phyloP scores from a whole-genome alignment of 2,797 vertebrate genomes.

The Pipistrellus pygmaeus region DNA sequence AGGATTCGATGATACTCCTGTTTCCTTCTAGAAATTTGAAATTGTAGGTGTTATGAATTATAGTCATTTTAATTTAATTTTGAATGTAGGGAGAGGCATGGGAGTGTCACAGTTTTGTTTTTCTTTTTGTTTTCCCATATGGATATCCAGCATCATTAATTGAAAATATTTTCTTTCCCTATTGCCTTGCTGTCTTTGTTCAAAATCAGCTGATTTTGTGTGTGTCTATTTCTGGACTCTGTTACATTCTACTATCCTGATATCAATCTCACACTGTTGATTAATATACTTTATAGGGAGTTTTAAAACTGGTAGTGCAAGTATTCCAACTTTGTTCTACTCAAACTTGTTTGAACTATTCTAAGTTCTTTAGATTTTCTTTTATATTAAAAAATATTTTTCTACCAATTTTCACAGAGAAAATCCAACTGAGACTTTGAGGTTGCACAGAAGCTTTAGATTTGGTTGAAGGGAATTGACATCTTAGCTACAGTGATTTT shows the following conservation, averaged over 20 bases:
- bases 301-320: not conserved
- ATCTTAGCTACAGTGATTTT: not conserved
- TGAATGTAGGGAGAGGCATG: not conserved
- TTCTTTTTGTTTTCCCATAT: not conserved
- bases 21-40: slow-evolving; percentile 10
- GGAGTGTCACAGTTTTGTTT: not conserved
- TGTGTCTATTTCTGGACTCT: not conserved
- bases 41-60: not conserved
- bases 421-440: not conserved
- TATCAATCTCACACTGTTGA: not conserved
- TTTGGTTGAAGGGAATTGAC: not conserved
- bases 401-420: slow-evolving; percentile 16
- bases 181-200: not conserved
- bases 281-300: not conserved
- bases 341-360: not conserved
- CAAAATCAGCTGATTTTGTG: slow-evolving; percentile 19
- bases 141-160: not conserved
- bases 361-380: not conserved
- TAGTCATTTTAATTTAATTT: slow-evolving; percentile 26
- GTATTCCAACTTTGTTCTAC: not conserved
- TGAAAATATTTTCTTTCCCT: slow-evolving; percentile 7
- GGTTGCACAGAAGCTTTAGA: slow-evolving; percentile 7
- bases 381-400: not conserved
- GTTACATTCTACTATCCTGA: not conserved
- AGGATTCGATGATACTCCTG: not conserved